Conservation (phyloP, 2,113 vertebrate species). For the Mellivora capensis region DNA sequence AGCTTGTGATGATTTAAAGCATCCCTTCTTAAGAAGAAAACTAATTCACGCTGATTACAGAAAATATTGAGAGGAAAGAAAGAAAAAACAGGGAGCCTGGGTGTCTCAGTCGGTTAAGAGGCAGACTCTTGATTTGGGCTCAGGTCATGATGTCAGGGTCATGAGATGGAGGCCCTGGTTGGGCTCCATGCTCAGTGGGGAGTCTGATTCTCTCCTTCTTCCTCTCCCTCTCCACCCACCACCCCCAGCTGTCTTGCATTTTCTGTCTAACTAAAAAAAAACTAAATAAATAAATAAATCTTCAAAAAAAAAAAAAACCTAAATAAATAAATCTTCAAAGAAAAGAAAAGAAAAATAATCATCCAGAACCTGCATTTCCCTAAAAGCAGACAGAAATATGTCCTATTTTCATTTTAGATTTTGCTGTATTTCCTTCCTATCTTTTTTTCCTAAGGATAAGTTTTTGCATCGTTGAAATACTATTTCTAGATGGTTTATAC, state of each 20-base stretch:
- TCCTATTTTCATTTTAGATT: conserved; percentile 29
- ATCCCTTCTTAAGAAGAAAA: neutral
- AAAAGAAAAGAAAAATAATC: neutral
- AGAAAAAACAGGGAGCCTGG: neutral
- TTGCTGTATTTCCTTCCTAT: conserved; percentile 16
- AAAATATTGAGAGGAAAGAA: neutral
- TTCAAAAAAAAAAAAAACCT: neutral
- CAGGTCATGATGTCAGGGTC: neutral
- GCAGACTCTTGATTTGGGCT: neutral
- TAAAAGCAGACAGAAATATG: neutral
- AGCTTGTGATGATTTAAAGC: neutral
- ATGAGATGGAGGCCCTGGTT: neutral
- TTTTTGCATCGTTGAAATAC: neutral
- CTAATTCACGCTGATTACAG: neutral
- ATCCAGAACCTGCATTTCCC: neutral
- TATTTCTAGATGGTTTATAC: neutral
- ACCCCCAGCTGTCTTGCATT: neutral
- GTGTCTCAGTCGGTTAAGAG: neutral
- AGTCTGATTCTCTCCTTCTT: neutral
- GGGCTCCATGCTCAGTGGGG: neutral
- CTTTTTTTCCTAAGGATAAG: neutral
- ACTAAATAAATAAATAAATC: neutral
- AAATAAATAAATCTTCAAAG: neutral
- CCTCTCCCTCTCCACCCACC: neutral
- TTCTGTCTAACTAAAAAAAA: neutral